These are phyloP conservation scores for Budorcas taxicolor DNA, from an alignment of 2,113 vertebrate genomes.

Conservation along the genomic window DNA sequence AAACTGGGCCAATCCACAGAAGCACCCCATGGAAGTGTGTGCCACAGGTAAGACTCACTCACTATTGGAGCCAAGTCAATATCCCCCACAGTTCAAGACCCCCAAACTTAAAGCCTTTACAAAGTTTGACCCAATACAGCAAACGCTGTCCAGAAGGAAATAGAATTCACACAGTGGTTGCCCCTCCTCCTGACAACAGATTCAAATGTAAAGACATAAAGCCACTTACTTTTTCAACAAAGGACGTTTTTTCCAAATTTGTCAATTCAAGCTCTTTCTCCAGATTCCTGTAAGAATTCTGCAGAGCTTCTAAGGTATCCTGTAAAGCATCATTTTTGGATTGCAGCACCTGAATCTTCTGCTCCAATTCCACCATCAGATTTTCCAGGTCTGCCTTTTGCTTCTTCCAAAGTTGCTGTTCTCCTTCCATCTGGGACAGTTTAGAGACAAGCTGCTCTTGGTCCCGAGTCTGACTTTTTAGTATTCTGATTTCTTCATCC, in stretches of 20 bases:
- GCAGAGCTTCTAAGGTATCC: slow-evolving; percentile 60
- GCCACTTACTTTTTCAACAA: slow-evolving; percentile 77
- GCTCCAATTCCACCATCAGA: slow-evolving; percentile 67
- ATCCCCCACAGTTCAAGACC: not conserved
- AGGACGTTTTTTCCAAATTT: slow-evolving; percentile 63
- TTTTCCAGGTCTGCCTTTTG: slow-evolving; percentile 59
- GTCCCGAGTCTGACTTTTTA: slow-evolving; percentile 71
- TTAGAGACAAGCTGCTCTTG: slow-evolving; percentile 50
- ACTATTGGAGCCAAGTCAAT: not conserved
- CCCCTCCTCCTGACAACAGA: not conserved
- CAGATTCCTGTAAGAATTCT: slow-evolving; percentile 70
- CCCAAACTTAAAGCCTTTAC: not conserved
- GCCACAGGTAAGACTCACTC: not conserved
- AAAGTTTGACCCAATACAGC: not conserved
- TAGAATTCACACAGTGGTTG: not conserved
- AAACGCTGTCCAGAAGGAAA: not conserved
- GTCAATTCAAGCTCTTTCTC: slow-evolving; percentile 73
- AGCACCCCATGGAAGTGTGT: not conserved
- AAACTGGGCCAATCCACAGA: not conserved
- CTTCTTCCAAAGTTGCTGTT: slow-evolving; percentile 64
- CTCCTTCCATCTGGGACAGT: slow-evolving; percentile 51
- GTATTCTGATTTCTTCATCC: slow-evolving; percentile 54
- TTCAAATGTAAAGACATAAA: not conserved
- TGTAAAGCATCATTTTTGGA: slow-evolving; percentile 64
- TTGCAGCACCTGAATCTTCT: slow-evolving; percentile 66